phyloP scores from a whole-genome alignment of 2,888 invertebrate species.

The Julus scandinavius region DNA sequence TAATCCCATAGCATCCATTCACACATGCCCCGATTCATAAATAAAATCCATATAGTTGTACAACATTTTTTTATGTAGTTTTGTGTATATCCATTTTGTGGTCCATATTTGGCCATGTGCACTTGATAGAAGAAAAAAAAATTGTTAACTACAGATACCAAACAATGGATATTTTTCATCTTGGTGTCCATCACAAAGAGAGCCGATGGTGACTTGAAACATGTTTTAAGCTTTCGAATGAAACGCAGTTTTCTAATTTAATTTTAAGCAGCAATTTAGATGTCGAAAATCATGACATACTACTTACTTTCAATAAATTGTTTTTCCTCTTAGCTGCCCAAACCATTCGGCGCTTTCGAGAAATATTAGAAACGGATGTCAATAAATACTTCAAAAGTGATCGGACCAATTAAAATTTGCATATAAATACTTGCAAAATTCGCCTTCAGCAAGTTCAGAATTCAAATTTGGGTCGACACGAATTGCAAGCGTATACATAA shows the following conservation, averaged over 20 bases:
- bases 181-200: neutral
- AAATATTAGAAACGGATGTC: slow-evolving; percentile 46
- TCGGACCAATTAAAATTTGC: slow-evolving; percentile 42
- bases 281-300: slow-evolving; percentile 36
- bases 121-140: too few relatives aligned
- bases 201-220: neutral
- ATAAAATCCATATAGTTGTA: neutral
- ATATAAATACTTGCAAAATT: slow-evolving; percentile 28
- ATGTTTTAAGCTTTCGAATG: neutral
- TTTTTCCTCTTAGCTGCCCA: slow-evolving; percentile 35
- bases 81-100: too few relatives aligned
- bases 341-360: slow-evolving; percentile 17
- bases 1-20: too few relatives aligned
- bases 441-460: slow-evolving; percentile 4
- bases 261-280: slow-evolving; percentile 45
- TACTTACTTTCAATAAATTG: slow-evolving; percentile 32
- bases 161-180: neutral
- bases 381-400: slow-evolving; percentile 45
- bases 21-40: neutral
- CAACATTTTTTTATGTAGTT: too few relatives aligned
- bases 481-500: neutral
- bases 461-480: slow-evolving; percentile 37
- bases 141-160: too few relatives aligned
- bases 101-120: too few relatives aligned
- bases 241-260: slow-evolving; percentile 40